phyloP scores from a whole-genome alignment of 2,888 invertebrate species.

The Andrena camellia region DNA sequence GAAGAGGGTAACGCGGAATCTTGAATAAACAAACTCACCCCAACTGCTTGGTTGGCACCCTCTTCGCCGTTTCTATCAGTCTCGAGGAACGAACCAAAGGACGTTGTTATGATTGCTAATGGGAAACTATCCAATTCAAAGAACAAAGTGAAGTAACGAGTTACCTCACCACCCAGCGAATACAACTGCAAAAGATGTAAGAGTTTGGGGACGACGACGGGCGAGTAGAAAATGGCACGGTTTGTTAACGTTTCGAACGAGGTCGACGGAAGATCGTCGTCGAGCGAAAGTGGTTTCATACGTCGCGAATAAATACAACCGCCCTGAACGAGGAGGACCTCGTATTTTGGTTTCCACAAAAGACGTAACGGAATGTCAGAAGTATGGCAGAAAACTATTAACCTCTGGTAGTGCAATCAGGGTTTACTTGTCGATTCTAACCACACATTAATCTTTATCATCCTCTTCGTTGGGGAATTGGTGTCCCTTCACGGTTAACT shows the following conservation, averaged over 20 bases:
- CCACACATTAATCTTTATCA: too few relatives aligned
- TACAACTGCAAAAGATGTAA: slow-evolving; percentile 65
- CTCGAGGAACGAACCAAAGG: slow-evolving; percentile 76
- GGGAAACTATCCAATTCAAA: slow-evolving; percentile 84
- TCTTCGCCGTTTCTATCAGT: slow-evolving; percentile 72
- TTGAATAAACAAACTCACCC: slow-evolving; percentile 79
- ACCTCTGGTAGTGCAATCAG: slow-evolving; percentile 2
- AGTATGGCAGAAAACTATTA: not conserved
- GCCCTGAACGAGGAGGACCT: not conserved
- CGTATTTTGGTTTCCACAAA: not conserved
- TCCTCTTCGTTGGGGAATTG: too few relatives aligned
- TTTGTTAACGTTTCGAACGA: slow-evolving; percentile 77
- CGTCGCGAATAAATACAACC: slow-evolving; percentile 47
- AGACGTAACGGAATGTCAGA: not conserved
- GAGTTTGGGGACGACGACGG: slow-evolving; percentile 54
- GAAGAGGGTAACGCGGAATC: slow-evolving; percentile 75
- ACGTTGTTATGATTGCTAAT: slow-evolving; percentile 84
- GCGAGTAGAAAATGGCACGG: slow-evolving; percentile 72
- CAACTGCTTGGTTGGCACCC: slow-evolving; percentile 64
- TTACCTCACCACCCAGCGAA: slow-evolving; percentile 74
- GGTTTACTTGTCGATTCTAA: not conserved
- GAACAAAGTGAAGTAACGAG: slow-evolving; percentile 84
- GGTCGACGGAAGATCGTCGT: slow-evolving; percentile 54
- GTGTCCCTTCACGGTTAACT: too few relatives aligned
- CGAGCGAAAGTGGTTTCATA: slow-evolving; percentile 61